Percentiles rank a stretch among this genome's conserved stretches.
Conservation (phyloP, 2,113 vertebrate genomes). For the Notothenia coriiceps region DNA sequence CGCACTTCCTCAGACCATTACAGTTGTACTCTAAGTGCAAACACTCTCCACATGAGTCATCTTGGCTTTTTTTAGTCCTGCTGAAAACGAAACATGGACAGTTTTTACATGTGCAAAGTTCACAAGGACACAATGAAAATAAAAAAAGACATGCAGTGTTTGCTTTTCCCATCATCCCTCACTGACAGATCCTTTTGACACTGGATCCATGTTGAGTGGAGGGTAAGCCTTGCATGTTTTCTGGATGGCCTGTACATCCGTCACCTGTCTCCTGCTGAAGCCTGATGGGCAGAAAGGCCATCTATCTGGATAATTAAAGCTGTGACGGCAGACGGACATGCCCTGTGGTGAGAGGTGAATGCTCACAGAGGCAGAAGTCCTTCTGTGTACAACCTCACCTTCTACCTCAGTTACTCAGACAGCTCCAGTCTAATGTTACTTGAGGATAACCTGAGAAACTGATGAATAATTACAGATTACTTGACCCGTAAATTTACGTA, state of each 20-base stretch:
- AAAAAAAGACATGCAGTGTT: conserved; percentile 13
- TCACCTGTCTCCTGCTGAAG: conserved; percentile 35
- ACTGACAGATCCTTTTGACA: conserved; percentile 18
- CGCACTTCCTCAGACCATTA: conserved; percentile 36
- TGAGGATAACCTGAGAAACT: background rate
- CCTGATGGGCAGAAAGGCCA: conserved; percentile 40
- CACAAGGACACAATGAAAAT: conserved; percentile 14
- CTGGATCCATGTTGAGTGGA: conserved; percentile 24
- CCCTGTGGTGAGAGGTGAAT: conserved; percentile 54
- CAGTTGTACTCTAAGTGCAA: conserved; percentile 55
- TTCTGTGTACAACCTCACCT: conserved; percentile 15
- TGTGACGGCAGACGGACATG: conserved; percentile 41
- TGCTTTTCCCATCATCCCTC: conserved; percentile 22
- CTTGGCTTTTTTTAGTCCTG: conserved; percentile 37
- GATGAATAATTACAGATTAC: background rate
- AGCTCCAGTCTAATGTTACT: background rate
- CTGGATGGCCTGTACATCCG: conserved; percentile 29
- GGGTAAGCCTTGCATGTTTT: conserved; percentile 24
- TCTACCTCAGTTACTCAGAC: conserved; percentile 4
- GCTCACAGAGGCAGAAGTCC: conserved; percentile 57
- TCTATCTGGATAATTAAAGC: conserved; percentile 67
- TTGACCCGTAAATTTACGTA: background rate
- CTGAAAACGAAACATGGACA: conserved; percentile 51
- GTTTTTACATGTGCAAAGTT: conserved; percentile 28
- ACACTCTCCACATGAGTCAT: conserved; percentile 61